A percentile compares a stretch with the other conserved stretches of the same genome.
phyloP scores from a whole-genome alignment of 2,888 invertebrate genomes.

The Drosophila anomelani region DNA sequence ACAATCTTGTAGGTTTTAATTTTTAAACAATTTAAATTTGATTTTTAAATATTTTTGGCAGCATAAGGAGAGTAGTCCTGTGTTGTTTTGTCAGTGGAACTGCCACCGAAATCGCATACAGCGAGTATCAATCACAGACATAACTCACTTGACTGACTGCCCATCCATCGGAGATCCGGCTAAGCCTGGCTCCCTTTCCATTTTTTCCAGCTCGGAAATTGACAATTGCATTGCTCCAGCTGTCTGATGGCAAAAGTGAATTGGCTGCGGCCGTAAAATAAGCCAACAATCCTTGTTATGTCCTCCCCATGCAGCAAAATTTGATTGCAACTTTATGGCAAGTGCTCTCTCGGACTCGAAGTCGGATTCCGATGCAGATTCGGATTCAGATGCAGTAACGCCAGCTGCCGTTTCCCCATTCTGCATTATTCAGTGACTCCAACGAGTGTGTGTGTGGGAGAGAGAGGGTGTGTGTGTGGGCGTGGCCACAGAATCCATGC shows the following conservation, averaged over 20 bases:
- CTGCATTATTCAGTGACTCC: conserved; percentile 24
- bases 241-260: conserved; percentile 41
- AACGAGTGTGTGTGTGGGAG: not conserved
- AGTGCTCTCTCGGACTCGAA: not conserved
- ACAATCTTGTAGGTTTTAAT: too few relatives aligned
- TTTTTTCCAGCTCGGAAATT: conserved; percentile 10
- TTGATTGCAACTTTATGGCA: conserved; percentile 27
- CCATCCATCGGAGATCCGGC: conserved; percentile 7
- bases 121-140: conserved; percentile 1
- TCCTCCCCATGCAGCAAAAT: conserved; percentile 10
- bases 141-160: conserved; percentile 8
- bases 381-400: conserved; percentile 6
- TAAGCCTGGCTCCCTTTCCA: conserved; percentile 1
- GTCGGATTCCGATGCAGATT: not conserved
- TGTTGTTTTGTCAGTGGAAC: not conserved
- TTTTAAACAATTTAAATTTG: not conserved
- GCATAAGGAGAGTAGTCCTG: too few relatives aligned
- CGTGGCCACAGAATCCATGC: conserved; percentile 7
- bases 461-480: not conserved
- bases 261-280: conserved; percentile 46
- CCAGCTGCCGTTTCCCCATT: conserved; percentile 13
- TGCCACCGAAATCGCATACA: not conserved
- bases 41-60: not conserved
- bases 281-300: conserved; percentile 24
- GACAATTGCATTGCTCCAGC: conserved; percentile 25